phyloP scores from a whole-genome alignment of 2,113 vertebrate genomes.

The Albula goreensis region DNA sequence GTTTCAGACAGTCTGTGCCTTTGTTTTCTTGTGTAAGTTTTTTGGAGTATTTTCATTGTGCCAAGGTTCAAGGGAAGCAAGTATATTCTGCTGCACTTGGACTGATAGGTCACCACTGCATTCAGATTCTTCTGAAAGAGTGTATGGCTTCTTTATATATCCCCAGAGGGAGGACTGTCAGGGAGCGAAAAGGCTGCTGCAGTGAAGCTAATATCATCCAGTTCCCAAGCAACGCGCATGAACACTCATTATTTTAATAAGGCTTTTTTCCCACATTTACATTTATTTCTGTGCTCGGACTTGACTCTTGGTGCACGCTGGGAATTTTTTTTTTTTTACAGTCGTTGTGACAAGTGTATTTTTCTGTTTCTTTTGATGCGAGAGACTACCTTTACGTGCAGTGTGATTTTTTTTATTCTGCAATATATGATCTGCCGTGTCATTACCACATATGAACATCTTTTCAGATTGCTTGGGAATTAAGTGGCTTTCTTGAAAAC shows the following conservation, averaged over 20 bases:
- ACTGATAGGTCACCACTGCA: background rate
- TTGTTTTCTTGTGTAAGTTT: slow-evolving; percentile 10
- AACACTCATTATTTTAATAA: slow-evolving; percentile 16
- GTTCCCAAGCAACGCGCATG: slow-evolving; percentile 33
- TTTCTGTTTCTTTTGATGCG: slow-evolving; percentile 26
- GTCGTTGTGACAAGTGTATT: slow-evolving; percentile 27
- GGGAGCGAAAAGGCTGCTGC: background rate
- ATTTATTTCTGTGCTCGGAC: slow-evolving; percentile 31
- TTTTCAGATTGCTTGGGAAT: slow-evolving; percentile 28
- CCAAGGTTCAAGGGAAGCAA: background rate
- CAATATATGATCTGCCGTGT: slow-evolving; percentile 7
- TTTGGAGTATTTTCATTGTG: background rate
- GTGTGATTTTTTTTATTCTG: slow-evolving; percentile 10
- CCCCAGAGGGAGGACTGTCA: background rate
- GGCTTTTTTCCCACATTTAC: slow-evolving; percentile 8
- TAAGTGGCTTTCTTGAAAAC: background rate
- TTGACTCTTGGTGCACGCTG: slow-evolving; percentile 33
- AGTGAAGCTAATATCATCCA: slow-evolving; percentile 1
- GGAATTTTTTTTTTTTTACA: background rate
- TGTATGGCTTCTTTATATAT: background rate
- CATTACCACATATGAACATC: background rate
- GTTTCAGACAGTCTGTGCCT: background rate
- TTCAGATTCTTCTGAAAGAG: background rate
- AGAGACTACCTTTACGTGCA: slow-evolving; percentile 11
- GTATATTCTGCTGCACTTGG: background rate